phyloP scores from a whole-genome alignment of 2,113 vertebrate genomes.

The Cryptoleucopteryx plumbea region DNA sequence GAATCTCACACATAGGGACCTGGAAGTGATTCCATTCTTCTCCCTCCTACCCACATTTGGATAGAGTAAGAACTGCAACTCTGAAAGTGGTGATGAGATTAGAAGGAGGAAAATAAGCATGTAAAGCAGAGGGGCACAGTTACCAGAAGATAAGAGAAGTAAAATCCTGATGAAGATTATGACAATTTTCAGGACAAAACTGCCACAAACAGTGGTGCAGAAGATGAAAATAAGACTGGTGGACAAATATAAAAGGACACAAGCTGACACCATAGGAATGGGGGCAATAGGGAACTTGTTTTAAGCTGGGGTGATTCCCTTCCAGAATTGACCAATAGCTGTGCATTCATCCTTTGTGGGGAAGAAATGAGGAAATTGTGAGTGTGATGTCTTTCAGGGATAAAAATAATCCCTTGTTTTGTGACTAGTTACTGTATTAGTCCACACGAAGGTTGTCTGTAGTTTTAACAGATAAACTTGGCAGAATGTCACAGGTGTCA shows the following conservation, averaged over 20 bases:
- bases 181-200: neutral
- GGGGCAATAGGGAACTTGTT: fast-evolving
- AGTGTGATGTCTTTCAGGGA: neutral
- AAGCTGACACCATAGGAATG: neutral
- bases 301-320: neutral
- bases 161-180: neutral
- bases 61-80: neutral
- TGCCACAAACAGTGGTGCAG: fast-evolving
- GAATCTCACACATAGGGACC: neutral
- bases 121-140: fast-evolving
- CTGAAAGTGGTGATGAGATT: neutral
- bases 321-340: fast-evolving
- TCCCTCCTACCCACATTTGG: neutral
- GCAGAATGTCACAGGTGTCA: neutral
- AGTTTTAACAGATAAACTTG: neutral
- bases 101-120: neutral
- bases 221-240: neutral
- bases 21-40: neutral
- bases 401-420: neutral
- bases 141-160: neutral
- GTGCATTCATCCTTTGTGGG: neutral
- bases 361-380: fast-evolving
- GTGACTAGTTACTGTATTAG: neutral
- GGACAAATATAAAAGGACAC: neutral
- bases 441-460: neutral